phyloP scores from a whole-genome alignment of 2,888 invertebrate species.

The Deroplatys truncata region DNA sequence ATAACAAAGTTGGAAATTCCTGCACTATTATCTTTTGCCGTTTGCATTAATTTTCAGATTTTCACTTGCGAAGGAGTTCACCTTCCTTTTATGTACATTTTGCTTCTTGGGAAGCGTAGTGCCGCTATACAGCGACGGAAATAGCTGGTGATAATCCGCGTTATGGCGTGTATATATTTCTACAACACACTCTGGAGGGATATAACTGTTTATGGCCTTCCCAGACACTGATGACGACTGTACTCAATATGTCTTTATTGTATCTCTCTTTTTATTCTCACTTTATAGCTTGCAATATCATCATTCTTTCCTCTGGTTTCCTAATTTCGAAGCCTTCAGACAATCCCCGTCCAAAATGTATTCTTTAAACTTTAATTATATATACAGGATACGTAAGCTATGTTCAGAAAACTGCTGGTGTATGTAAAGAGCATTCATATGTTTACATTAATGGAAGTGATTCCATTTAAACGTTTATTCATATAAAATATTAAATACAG shows the following conservation, averaged over 20 bases:
- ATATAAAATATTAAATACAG: no score
- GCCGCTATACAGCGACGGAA: no score
- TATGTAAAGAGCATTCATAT: no score
- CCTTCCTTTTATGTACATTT: background rate
- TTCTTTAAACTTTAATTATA: no score
- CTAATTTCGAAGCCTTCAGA: background rate
- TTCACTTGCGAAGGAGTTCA: background rate
- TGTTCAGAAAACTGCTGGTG: no score
- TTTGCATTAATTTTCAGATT: background rate
- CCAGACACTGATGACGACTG: background rate
- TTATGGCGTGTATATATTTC: background rate
- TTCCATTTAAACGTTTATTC: no score
- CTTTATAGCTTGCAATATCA: background rate
- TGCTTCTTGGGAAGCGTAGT: background rate
- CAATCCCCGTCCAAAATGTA: background rate
- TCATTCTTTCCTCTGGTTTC: background rate
- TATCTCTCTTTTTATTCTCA: background rate
- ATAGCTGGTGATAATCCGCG: background rate
- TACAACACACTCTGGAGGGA: background rate
- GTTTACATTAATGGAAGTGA: no score
- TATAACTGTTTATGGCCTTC: background rate
- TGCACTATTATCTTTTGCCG: background rate
- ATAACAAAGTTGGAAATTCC: background rate
- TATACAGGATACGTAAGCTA: no score
- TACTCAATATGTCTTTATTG: background rate